Evolutionary conservation across 2,888 invertebrate genomes (phyloP), one percentile per base, ranked within the genome.

Genomic region (Steinernema scapterisci): DNA sequence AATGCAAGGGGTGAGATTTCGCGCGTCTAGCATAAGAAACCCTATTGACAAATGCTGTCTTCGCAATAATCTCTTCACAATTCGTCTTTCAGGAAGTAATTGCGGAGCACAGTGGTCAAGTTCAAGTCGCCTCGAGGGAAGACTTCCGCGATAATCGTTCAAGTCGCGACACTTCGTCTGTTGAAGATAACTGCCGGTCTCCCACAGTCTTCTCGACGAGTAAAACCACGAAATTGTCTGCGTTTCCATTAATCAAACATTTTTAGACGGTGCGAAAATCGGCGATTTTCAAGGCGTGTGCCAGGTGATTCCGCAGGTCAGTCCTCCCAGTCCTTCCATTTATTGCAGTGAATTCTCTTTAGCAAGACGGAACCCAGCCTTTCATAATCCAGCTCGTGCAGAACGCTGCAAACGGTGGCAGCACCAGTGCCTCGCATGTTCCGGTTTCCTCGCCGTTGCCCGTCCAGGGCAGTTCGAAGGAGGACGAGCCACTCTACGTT

Each of bases 401-500:
- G 31, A 63, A 27, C 25, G 38, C 63, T 13, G 7, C 54, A 3
- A 27, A 25, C 63, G 27, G 63, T n/a, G 27, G 63, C 25, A 31
- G 63, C 16, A 1, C 31, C 5, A n/a, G 16, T 9, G 9, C 27
- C 13, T 9, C 63, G 1, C 63, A 63, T 13, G 13, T 19, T 2
- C 31, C 63, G 16, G 63, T n/a, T 16, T 5, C 63, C 16, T 13
- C 27, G 1, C 63, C 21, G 13, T 16, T 38, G 7, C 31, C 63
- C 38, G 31, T 31, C 1, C 63, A 63, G 31, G 3, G 16, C 11
- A 31, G 31, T 5, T 1, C 44, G 13, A 71, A 71, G 25, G 82
- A 81, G 11, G 77, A 97, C 87, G 96, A 97, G 86, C 95, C 97
- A 0, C 90, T 99, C 21, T 99, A 97, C 88, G 99, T 99, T 0